These are phyloP conservation scores for Clistopyga incitator DNA, from an alignment of 2,888 invertebrate genomes.

Conservation along the genomic window DNA sequence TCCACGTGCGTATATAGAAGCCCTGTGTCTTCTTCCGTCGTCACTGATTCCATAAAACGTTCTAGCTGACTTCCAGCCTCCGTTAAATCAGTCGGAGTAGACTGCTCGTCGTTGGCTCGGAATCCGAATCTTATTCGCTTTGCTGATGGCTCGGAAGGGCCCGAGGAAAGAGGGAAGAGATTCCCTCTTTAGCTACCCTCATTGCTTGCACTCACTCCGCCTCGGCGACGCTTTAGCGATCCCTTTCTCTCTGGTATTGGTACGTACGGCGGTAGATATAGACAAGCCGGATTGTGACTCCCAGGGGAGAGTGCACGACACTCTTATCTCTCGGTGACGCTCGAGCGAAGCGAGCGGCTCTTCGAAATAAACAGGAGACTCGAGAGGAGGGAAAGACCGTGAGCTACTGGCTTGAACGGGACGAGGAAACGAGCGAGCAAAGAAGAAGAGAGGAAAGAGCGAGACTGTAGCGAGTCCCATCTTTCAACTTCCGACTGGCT, in stretches of 20 bases:
- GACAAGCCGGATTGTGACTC: constrained; percentile 45
- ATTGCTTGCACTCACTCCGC: constrained; percentile 24
- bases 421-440: constrained; percentile 54
- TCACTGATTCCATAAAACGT: constrained; percentile 41
- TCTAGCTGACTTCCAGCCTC: constrained; percentile 59
- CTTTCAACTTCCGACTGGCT: background rate
- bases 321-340: constrained; percentile 63
- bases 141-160: constrained; percentile 48
- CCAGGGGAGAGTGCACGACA: constrained; percentile 58
- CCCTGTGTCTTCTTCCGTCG: background rate
- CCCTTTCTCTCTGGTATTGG: constrained; percentile 32
- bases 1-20: background rate
- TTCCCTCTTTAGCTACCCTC: constrained; percentile 37
- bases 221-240: constrained; percentile 35
- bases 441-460: constrained; percentile 38
- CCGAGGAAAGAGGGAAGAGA: constrained; percentile 27
- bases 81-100: constrained; percentile 66
- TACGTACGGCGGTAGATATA: constrained; percentile 58
- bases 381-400: constrained; percentile 14
- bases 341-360: constrained; percentile 51
- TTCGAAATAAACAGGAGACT: constrained; percentile 57
- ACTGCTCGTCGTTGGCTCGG: constrained; percentile 55
- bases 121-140: constrained; percentile 55
- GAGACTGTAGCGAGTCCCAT: background rate
- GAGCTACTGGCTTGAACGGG: constrained; percentile 31